A percentile compares a stretch with the other conserved stretches of the same genome.
Conservation (phyloP, 2,888 invertebrate genomes). For the Ornithoptera alexandrae region DNA sequence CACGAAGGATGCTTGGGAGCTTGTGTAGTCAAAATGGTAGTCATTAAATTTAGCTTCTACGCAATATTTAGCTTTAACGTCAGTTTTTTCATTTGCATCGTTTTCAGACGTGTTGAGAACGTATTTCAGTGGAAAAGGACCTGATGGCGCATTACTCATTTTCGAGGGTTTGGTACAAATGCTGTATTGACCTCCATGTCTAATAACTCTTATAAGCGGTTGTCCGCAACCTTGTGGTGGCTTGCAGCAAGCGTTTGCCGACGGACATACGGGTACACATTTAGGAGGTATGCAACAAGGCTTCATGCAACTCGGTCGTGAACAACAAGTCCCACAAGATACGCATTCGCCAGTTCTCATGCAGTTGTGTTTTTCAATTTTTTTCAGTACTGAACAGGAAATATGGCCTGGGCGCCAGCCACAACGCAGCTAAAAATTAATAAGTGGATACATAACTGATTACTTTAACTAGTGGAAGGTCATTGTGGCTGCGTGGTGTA, state of each 20-base stretch:
- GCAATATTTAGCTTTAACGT: conserved; percentile 50
- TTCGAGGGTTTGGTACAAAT: conserved; percentile 68
- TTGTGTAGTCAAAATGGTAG: conserved; percentile 69
- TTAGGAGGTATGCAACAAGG: conserved; percentile 49
- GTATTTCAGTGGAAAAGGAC: conserved; percentile 69
- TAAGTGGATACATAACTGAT: neutral
- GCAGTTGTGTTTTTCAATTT: conserved; percentile 65
- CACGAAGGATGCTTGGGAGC: conserved; percentile 67
- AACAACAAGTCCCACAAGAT: conserved; percentile 47
- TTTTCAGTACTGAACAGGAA: conserved; percentile 63
- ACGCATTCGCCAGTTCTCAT: conserved; percentile 50
- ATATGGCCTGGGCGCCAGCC: conserved; percentile 77
- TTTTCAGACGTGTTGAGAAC: conserved; percentile 54
- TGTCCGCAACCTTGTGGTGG: conserved; percentile 41
- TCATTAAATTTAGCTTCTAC: conserved; percentile 73
- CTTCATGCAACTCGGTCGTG: conserved; percentile 46
- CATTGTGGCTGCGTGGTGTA: too few species aligned
- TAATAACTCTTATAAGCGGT: conserved; percentile 59
- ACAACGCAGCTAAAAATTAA: conserved; percentile 57
- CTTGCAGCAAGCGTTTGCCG: conserved; percentile 49
- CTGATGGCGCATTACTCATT: conserved; percentile 62
- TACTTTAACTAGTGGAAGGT: too few species aligned
- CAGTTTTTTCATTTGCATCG: conserved; percentile 30
- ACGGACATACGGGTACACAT: conserved; percentile 47
- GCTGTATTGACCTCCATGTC: conserved; percentile 66